phyloP scores from a whole-genome alignment of 2,113 vertebrate species.

The Raja brachyura region DNA sequence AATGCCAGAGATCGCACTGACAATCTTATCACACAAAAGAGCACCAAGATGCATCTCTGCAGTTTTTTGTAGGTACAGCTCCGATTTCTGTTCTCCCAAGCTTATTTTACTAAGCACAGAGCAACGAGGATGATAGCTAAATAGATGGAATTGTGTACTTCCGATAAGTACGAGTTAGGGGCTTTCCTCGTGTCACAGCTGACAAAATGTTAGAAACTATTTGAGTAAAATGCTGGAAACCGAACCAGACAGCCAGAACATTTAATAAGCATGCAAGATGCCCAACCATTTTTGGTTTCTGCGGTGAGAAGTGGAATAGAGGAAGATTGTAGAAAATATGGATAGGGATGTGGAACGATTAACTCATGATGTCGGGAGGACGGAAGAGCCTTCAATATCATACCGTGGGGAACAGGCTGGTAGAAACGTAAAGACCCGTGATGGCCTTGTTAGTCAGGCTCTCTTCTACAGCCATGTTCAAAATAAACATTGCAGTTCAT shows the following conservation, averaged over 20 bases:
- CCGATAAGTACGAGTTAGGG: background rate
- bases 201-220: background rate
- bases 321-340: background rate
- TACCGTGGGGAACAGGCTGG: background rate
- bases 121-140: background rate
- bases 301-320: background rate
- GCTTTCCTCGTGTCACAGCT: background rate
- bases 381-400: background rate
- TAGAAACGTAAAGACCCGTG: background rate
- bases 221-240: background rate
- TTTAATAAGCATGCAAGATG: background rate
- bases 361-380: background rate
- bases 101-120: background rate
- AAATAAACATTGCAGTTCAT: background rate
- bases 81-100: background rate
- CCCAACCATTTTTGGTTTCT: background rate
- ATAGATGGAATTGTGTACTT: background rate
- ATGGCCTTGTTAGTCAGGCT: background rate
- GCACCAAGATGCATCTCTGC: background rate
- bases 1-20: background rate
- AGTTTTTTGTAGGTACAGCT: background rate
- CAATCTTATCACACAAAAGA: background rate
- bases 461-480: background rate
- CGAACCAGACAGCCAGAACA: background rate
- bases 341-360: background rate